A percentile compares a stretch with the other conserved stretches of the same genome.
phyloP scores from a whole-genome alignment of 2,888 invertebrate genomes.

The Cheilosia urbana region DNA sequence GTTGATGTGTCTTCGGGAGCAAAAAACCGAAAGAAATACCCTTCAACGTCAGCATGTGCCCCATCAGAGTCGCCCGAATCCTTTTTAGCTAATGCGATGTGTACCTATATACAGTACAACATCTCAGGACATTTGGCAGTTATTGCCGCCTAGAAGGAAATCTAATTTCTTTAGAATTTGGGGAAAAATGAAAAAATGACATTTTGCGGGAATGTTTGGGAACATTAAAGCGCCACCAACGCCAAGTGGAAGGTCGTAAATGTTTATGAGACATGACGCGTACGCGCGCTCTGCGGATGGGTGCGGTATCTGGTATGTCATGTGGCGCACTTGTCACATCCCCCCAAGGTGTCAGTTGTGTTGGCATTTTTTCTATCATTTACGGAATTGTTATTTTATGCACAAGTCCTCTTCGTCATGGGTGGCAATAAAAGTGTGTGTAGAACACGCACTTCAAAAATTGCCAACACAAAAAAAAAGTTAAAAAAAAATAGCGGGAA shows the following conservation, averaged over 20 bases:
- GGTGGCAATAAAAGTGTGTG: constrained; percentile 62
- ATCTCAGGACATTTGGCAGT: constrained; percentile 70
- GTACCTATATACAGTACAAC: no score
- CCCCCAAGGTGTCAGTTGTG: constrained; percentile 65
- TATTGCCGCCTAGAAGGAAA: constrained; percentile 61
- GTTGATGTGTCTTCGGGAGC: neutral
- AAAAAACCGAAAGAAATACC: constrained; percentile 23
- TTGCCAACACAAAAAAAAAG: constrained; percentile 25
- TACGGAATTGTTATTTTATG: constrained; percentile 69
- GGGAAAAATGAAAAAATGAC: constrained; percentile 42
- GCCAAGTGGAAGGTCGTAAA: constrained; percentile 70
- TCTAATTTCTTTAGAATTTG: constrained; percentile 61
- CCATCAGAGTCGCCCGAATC: constrained; percentile 49
- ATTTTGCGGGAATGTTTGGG: constrained; percentile 63
- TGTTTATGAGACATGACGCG: constrained; percentile 76
- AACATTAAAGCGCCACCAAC: constrained; percentile 54
- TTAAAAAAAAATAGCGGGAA: neutral
- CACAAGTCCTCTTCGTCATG: constrained; percentile 54
- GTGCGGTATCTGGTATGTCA: constrained; percentile 28
- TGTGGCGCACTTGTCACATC: constrained; percentile 54
- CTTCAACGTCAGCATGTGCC: constrained; percentile 49
- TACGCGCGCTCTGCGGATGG: constrained; percentile 15
- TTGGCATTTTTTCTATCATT: constrained; percentile 62
- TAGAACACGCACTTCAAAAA: constrained; percentile 72
- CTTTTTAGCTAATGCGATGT: constrained; percentile 49